These are phyloP conservation scores for Anguilla pacifica DNA, from an alignment of 2,797 vertebrate genomes.

Conservation along the genomic window DNA sequence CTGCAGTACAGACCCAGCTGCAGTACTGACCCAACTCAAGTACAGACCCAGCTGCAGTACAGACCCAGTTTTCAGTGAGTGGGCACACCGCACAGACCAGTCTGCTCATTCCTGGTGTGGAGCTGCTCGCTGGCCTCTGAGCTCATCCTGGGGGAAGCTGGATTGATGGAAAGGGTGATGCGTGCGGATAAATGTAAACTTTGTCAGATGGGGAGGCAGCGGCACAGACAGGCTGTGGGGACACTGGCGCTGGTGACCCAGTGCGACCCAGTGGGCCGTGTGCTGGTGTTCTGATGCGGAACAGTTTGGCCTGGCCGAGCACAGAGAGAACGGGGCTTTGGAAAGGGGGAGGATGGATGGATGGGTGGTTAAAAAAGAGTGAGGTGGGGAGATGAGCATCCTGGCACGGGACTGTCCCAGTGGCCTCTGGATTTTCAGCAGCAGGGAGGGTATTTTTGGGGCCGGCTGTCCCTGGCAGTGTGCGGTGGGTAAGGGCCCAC, in stretches of 20 bases:
- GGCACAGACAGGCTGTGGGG: background rate
- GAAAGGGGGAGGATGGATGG: background rate
- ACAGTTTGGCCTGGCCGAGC: background rate
- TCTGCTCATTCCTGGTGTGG: no score
- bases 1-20: no score
- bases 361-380: background rate
- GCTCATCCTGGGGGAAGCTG: background rate
- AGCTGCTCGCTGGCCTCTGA: background rate
- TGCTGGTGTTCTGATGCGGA: background rate
- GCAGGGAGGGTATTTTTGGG: background rate
- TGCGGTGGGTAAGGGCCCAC: background rate
- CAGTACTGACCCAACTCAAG: no score
- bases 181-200: background rate
- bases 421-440: background rate
- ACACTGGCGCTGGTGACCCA: background rate
- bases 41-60: no score
- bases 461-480: conserved; percentile 18
- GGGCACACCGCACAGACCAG: no score
- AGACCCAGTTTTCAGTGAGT: no score
- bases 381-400: background rate
- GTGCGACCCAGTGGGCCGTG: background rate
- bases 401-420: background rate
- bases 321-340: background rate
- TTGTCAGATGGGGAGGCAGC: background rate
- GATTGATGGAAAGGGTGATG: background rate